These are phyloP conservation scores for Catharus bicknelli DNA, from an alignment of 2,113 vertebrate species.

Conservation along the genomic window DNA sequence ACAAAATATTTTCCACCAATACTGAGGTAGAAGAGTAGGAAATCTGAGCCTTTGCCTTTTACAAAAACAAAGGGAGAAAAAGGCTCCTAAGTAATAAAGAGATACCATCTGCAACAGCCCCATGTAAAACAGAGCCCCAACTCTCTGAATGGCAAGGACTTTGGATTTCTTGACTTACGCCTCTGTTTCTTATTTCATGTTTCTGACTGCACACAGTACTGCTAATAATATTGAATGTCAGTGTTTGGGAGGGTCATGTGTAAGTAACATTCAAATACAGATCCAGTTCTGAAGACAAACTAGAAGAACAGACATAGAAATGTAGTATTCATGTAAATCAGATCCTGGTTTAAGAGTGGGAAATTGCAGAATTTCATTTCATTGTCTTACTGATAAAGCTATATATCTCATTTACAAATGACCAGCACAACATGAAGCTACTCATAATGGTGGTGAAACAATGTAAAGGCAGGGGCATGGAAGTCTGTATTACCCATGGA, in stretches of 20 bases:
- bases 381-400: neutral
- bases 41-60: neutral
- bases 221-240: neutral
- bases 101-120: neutral
- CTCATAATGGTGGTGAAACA: neutral
- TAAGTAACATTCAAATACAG: neutral
- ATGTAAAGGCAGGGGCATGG: neutral
- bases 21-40: neutral
- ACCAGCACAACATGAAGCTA: neutral
- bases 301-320: neutral
- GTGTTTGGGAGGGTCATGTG: fast-evolving
- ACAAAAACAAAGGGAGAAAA: neutral
- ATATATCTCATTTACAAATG: neutral
- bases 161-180: neutral
- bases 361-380: neutral
- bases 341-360: neutral
- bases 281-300: neutral
- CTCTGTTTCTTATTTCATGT: neutral
- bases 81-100: neutral
- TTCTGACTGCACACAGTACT: neutral
- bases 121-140: neutral
- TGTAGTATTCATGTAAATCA: neutral
- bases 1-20: neutral
- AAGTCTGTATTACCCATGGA: neutral
- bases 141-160: neutral